These are phyloP conservation scores for Phalera bucephala DNA, from an alignment of 2,888 invertebrate genomes.

Conservation along the genomic window DNA sequence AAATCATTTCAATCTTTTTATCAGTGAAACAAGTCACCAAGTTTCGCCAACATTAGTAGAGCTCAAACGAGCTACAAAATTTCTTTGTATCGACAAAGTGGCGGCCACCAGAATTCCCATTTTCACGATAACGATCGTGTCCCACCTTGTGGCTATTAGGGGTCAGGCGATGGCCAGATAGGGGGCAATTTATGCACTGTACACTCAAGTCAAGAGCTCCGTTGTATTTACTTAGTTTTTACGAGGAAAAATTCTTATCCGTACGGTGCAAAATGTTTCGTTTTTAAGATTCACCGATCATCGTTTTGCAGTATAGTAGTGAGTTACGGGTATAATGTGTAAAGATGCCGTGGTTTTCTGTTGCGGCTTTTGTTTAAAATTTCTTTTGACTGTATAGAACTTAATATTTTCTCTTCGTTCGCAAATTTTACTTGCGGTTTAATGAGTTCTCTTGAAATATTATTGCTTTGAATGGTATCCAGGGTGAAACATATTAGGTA, in stretches of 20 bases:
- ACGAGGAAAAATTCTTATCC: constrained; percentile 62
- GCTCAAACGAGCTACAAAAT: constrained; percentile 65
- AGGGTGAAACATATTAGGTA: no score
- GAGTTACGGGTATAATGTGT: no score
- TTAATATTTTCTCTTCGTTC: no score
- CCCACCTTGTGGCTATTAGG: constrained; percentile 74
- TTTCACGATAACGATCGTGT: constrained; percentile 74
- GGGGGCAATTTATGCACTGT: constrained; percentile 74
- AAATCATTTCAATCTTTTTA: constrained; percentile 37
- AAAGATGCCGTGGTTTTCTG: no score
- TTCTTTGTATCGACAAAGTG: constrained; percentile 71
- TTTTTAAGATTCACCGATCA: constrained; percentile 28
- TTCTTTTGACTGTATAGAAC: no score
- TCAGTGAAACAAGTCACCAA: constrained; percentile 29
- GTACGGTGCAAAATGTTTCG: constrained; percentile 55
- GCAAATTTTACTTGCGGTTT: no score
- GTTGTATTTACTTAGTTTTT: constrained; percentile 68
- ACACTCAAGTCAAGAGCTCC: constrained; percentile 66
- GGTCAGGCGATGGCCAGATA: constrained; percentile 78
- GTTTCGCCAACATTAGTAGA: constrained; percentile 43
- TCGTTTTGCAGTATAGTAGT: constrained; percentile 22
- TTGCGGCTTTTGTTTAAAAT: no score
- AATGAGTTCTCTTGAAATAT: no score
- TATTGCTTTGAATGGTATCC: no score
- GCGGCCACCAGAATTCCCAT: constrained; percentile 59